A percentile compares a stretch with the other conserved stretches of the same genome.
Conservation (phyloP, 1,140 invertebrate species). For the Callitettix versicolor region DNA sequence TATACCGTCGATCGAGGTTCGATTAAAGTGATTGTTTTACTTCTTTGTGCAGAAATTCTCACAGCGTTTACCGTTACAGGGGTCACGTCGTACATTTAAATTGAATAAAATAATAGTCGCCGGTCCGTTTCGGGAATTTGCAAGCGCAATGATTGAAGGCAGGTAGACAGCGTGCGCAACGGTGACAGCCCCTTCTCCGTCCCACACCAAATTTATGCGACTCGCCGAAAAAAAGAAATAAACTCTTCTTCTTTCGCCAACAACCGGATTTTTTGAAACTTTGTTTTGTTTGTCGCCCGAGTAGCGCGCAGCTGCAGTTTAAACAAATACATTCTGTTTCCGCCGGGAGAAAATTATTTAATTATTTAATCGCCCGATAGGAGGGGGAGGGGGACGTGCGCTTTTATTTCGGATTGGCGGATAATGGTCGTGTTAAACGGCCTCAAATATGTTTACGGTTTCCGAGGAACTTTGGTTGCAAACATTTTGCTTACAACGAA, state of each 20-base stretch:
- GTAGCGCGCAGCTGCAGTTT: background rate
- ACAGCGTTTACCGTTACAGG: no score
- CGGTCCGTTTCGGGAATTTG: slow-evolving; percentile 5
- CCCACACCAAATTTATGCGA: slow-evolving; percentile 21
- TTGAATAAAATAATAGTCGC: slow-evolving; percentile 5
- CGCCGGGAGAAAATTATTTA: no score
- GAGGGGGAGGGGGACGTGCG: no score
- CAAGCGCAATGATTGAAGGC: slow-evolving; percentile 3
- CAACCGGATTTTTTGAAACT: slow-evolving; percentile 23
- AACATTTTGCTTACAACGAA: no score
- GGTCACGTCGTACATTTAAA: background rate
- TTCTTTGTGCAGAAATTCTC: no score
- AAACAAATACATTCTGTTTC: slow-evolving; percentile 8
- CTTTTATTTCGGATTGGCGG: no score
- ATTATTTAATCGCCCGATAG: no score
- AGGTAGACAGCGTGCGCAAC: background rate
- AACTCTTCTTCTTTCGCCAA: slow-evolving; percentile 14
- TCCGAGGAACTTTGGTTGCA: no score
- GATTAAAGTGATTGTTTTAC: no score
- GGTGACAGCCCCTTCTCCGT: slow-evolving; percentile 10
- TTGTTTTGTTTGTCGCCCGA: slow-evolving; percentile 11
- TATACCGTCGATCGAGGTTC: no score
- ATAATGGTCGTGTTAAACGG: no score
- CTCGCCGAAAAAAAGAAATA: slow-evolving; percentile 15
- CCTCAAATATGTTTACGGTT: no score